Conservation (phyloP, 2,888 invertebrate species). For the Cheilosia vulpina region DNA sequence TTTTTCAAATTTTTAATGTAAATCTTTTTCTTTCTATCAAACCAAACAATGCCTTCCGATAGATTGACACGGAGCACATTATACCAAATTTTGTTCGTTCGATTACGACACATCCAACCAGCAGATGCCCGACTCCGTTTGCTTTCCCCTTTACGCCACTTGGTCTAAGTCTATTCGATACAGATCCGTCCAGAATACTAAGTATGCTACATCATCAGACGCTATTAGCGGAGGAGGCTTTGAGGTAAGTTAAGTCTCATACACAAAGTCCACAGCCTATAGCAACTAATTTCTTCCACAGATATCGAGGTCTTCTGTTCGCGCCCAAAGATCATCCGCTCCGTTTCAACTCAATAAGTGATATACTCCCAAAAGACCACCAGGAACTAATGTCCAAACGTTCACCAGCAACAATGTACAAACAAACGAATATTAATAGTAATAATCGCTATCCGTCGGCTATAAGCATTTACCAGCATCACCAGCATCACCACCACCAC, state of each 20-base stretch:
- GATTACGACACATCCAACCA: slow-evolving; percentile 76
- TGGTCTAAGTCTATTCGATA: slow-evolving; percentile 83
- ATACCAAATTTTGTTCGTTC: slow-evolving; percentile 76
- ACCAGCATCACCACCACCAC: slow-evolving; percentile 76
- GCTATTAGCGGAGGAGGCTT: slow-evolving; percentile 83
- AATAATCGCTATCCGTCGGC: slow-evolving; percentile 73
- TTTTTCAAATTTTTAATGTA: slow-evolving; percentile 1
- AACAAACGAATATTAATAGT: slow-evolving; percentile 71
- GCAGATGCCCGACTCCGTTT: slow-evolving; percentile 85
- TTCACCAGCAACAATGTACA: slow-evolving; percentile 74
- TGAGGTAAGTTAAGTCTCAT: slow-evolving; percentile 79
- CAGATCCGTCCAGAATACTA: slow-evolving; percentile 85
- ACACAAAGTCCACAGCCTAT: too few relatives aligned
- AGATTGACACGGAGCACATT: slow-evolving; percentile 70
- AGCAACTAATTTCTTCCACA: slow-evolving; percentile 54
- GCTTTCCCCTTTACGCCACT: slow-evolving; percentile 85
- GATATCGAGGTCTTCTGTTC: slow-evolving; percentile 81
- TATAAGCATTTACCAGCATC: slow-evolving; percentile 74
- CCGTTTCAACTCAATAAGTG: slow-evolving; percentile 82
- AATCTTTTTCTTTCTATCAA: slow-evolving; percentile 14
- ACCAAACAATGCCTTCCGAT: slow-evolving; percentile 12
- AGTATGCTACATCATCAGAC: slow-evolving; percentile 85
- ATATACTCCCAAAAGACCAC: slow-evolving; percentile 83
- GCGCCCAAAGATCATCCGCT: slow-evolving; percentile 82
- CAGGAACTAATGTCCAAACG: slow-evolving; percentile 76